Conservation (phyloP, 2,888 invertebrate genomes). For the Drosophila eohydei region DNA sequence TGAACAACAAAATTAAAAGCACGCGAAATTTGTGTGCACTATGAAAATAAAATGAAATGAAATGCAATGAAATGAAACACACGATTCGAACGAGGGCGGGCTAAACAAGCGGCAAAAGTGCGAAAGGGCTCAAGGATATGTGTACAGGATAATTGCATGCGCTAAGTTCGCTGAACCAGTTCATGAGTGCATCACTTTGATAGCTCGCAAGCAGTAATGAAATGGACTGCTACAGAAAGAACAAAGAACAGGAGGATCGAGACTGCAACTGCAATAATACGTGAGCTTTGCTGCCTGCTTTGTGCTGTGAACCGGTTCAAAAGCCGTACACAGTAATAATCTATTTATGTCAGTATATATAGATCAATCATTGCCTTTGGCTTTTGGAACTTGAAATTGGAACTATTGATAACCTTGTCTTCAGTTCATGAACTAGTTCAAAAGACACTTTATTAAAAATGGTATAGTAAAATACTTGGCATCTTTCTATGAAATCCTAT, state of each 20-base stretch:
- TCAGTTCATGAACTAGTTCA: background rate
- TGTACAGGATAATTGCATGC: background rate
- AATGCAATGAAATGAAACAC: background rate
- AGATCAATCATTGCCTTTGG: too few relatives aligned
- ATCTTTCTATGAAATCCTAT: too few relatives aligned
- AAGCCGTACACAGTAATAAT: too few relatives aligned
- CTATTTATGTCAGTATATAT: background rate
- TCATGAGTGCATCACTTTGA: background rate
- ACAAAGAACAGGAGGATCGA: background rate
- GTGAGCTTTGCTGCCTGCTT: background rate
- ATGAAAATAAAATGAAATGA: constrained; percentile 25
- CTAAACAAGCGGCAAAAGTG: constrained; percentile 28
- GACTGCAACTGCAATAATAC: background rate
- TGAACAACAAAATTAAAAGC: constrained; percentile 64
- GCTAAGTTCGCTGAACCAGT: constrained; percentile 12
- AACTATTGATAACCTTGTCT: background rate
- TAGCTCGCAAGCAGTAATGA: background rate
- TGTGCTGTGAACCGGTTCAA: background rate
- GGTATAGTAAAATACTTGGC: too few relatives aligned
- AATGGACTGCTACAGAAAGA: background rate
- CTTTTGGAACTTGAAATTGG: background rate
- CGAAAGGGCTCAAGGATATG: constrained; percentile 24
- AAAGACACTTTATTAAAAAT: background rate
- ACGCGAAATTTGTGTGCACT: constrained; percentile 51
- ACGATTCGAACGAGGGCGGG: constrained; percentile 24